Conservation (phyloP, 1,140 invertebrate genomes). For the Adelges cooleyi region DNA sequence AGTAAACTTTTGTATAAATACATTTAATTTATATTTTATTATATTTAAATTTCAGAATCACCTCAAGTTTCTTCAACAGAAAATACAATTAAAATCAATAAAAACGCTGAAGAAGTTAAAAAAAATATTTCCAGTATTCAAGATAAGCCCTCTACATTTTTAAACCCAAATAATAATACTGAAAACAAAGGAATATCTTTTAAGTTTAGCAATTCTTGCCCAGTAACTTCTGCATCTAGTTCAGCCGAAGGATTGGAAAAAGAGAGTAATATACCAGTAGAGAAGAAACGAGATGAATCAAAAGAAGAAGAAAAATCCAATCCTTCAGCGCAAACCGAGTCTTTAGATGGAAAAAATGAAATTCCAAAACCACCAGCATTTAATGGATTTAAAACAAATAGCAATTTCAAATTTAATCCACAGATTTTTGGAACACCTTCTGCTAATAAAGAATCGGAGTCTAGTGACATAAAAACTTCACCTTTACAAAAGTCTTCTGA, state of each 20-base stretch:
- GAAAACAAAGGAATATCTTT: not conserved
- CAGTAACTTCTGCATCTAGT: not conserved
- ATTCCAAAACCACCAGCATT: not conserved
- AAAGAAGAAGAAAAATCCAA: not conserved
- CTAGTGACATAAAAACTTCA: not conserved
- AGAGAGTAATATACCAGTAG: not conserved
- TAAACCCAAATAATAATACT: not conserved
- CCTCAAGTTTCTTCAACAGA: conserved; percentile 8
- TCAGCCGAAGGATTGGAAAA: too few relatives aligned
- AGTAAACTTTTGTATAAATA: not conserved
- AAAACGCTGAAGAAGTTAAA: conserved; percentile 3
- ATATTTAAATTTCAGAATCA: not conserved
- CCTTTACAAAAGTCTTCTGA: not conserved
- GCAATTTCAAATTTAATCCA: not conserved
- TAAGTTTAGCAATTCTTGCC: not conserved
- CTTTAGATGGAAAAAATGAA: too few relatives aligned
- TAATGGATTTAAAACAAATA: not conserved
- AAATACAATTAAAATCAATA: not conserved
- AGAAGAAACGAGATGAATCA: not conserved
- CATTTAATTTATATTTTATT: not conserved
- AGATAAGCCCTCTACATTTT: not conserved
- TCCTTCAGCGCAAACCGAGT: not conserved
- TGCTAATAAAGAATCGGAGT: not conserved
- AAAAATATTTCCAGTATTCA: not conserved
- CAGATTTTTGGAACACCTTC: not conserved